Conservation (phyloP, 2,888 invertebrate genomes). For the Hyposoter dolosus region DNA sequence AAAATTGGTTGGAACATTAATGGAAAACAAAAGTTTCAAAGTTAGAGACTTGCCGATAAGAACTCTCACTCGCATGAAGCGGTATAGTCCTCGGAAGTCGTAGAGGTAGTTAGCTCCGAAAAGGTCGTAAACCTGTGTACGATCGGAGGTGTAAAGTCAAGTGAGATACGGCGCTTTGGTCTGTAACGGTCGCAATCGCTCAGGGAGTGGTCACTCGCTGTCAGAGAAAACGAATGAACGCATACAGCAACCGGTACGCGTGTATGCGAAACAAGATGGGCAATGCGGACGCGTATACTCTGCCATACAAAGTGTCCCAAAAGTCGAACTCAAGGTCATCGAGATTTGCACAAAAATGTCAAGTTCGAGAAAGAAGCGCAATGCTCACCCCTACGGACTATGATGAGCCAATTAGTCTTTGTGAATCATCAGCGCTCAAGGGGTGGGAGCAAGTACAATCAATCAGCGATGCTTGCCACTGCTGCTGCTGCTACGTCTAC, state of each 20-base stretch:
- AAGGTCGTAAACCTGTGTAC: slow-evolving; percentile 31
- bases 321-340: neutral
- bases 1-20: neutral
- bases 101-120: neutral
- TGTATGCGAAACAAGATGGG: slow-evolving; percentile 16
- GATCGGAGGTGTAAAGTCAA: neutral
- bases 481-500: neutral
- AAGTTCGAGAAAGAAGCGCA: neutral
- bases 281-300: slow-evolving; percentile 16
- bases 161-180: slow-evolving; percentile 25
- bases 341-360: neutral
- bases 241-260: neutral
- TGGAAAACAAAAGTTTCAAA: neutral
- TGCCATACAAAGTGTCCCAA: slow-evolving; percentile 16
- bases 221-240: slow-evolving; percentile 44
- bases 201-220: slow-evolving; percentile 65
- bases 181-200: slow-evolving; percentile 12
- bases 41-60: neutral
- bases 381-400: neutral
- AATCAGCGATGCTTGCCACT: neutral
- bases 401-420: neutral
- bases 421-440: neutral
- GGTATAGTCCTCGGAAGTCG: neutral
- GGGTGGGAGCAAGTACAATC: neutral
- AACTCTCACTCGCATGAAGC: neutral